These are phyloP conservation scores for Typhlichthys subterraneus DNA, from an alignment of 2,797 vertebrate species.

Conservation along the genomic window DNA sequence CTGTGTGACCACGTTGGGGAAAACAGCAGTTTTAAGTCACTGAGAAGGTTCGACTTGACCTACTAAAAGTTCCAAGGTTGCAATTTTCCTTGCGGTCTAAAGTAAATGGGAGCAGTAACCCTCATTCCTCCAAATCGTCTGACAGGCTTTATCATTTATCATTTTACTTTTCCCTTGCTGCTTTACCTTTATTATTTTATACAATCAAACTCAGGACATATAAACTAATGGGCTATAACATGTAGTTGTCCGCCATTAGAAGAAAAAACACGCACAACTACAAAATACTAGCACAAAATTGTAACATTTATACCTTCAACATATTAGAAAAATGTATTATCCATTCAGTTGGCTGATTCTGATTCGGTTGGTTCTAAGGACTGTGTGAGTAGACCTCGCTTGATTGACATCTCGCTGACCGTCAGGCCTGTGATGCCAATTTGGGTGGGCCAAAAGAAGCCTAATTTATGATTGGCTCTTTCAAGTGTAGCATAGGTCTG, in stretches of 20 bases:
- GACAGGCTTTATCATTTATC: background rate
- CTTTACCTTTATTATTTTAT: background rate
- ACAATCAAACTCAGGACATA: background rate
- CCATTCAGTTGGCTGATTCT: too few species aligned
- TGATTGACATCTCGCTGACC: too few species aligned
- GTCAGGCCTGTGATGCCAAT: too few species aligned
- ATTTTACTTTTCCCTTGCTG: background rate
- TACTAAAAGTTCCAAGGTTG: conserved; percentile 20
- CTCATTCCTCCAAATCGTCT: conserved; percentile 6
- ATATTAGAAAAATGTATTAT: too few species aligned
- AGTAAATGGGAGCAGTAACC: background rate
- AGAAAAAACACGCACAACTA: background rate
- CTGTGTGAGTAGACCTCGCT: too few species aligned
- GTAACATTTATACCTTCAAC: too few species aligned
- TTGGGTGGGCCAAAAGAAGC: too few species aligned
- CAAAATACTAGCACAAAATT: too few species aligned
- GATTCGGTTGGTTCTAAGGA: too few species aligned
- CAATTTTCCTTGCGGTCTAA: conserved; percentile 10
- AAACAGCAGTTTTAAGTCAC: conserved; percentile 27
- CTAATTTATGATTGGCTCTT: too few species aligned
- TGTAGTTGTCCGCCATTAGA: background rate
- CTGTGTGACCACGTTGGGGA: conserved; percentile 26
- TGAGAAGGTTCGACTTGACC: background rate
- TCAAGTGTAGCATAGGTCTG: too few species aligned
- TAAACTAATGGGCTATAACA: background rate